Conservation (phyloP, 2,113 vertebrate genomes). For the Poeciliopsis retropinna region DNA sequence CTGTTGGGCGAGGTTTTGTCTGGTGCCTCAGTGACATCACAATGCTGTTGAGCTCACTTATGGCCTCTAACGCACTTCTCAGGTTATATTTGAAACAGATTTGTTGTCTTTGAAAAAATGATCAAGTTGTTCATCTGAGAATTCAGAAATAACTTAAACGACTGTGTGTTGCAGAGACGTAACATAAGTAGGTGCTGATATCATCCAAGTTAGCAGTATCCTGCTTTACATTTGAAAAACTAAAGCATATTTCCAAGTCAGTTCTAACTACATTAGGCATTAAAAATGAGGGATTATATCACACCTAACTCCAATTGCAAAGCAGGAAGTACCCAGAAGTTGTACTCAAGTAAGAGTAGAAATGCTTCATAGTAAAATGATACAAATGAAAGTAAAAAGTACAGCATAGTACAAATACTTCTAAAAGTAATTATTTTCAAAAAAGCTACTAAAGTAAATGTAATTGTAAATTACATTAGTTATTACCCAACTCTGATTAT, state of each 20-base stretch:
- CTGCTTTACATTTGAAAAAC: neutral
- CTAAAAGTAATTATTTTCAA: too few species aligned
- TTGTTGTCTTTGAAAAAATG: too few species aligned
- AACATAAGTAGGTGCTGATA: neutral
- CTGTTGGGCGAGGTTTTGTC: constrained; percentile 47
- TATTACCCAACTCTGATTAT: too few species aligned
- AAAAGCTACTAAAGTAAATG: too few species aligned
- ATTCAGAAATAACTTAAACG: neutral
- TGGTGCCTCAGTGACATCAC: constrained; percentile 61
- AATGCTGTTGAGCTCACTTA: constrained; percentile 7
- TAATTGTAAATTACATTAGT: too few species aligned
- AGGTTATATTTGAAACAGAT: too few species aligned
- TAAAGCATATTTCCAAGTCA: neutral
- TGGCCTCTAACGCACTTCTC: neutral
- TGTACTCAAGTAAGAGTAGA: too few species aligned
- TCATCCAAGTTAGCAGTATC: neutral
- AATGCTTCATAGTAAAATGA: too few species aligned
- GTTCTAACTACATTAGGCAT: neutral
- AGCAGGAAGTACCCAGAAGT: neutral
- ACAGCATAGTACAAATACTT: too few species aligned
- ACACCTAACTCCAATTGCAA: neutral
- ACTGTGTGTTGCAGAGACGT: too few species aligned
- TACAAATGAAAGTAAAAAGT: too few species aligned
- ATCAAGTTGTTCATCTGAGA: neutral
- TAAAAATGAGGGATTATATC: neutral